Base-by-base conservation (phyloP, 2,113 vertebrate species). In the Typhlomys cinereus region DNA sequence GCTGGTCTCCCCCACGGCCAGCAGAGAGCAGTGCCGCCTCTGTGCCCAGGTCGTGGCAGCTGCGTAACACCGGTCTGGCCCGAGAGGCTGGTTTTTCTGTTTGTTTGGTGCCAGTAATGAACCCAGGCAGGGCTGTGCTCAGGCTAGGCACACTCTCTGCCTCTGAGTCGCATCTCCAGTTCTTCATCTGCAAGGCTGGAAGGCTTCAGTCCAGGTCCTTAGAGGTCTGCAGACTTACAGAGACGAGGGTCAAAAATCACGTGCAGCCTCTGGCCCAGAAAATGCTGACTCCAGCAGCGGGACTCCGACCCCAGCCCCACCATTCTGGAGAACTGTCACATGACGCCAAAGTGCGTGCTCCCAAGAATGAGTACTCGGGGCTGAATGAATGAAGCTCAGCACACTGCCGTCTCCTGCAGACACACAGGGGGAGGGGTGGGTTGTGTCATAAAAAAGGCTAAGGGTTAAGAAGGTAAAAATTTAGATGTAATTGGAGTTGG, bases 11-110 rank as follows among this genome's bases (percentile, higher is more conserved):
- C 50, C 23, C 9, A 21, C 0, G 5, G 44, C 85, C 94, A 87
- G 39, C 41, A 64, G 87, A 86, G 92, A 90, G 75, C 92, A 75
- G 84, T 13, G 13, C 48, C 44, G 15, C 74, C 66, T 52, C 25
- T 0, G 31, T 29, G 3, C 48, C 36, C 4, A 17, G 14, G 50
- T 14, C 1, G 0, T 17, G 44, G 34, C 39, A n/a, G 50, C 59
- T 70, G 50, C 34, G 69, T 57, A 20, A 48, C 4, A 23, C 41
- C 54, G 2, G 59, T n/a, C 23, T 57, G 3, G 12, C 20, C 18
- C 2, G n/a, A 4, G 5, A 46, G 46, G 20, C 2, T 8, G 4
- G 4, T 46, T 48, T 41, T 75, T 73, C 5, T 61, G 76, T 59
- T 39, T 59, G 52, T 17, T 61, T 62, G 78, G 13, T 82, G 44